phyloP scores from a whole-genome alignment of 2,113 vertebrate genomes.

The Salvelinus fontinalis region DNA sequence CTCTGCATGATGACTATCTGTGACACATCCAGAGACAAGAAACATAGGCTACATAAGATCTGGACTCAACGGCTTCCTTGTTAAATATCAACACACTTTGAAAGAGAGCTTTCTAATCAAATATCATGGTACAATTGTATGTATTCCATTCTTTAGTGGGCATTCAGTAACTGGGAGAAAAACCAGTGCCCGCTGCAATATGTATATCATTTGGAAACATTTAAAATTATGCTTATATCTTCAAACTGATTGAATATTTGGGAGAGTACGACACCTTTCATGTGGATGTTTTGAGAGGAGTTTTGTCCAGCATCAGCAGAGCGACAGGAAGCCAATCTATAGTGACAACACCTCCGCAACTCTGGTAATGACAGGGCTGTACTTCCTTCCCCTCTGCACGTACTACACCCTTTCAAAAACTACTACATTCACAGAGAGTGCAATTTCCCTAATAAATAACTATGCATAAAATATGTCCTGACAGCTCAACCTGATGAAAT shows the following conservation, averaged over 20 bases:
- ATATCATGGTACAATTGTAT: not conserved
- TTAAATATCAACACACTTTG: not conserved
- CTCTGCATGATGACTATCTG: not conserved
- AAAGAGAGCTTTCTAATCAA: not conserved
- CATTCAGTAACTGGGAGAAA: not conserved
- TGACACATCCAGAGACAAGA: no score
- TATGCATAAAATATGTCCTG: slow-evolving; percentile 18
- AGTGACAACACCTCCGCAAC: not conserved
- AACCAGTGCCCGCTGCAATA: not conserved
- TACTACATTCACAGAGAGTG: not conserved
- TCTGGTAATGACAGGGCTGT: not conserved
- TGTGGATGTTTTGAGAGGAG: not conserved
- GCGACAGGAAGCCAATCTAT: not conserved
- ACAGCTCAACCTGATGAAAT: not conserved
- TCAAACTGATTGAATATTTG: not conserved
- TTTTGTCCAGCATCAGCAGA: not conserved
- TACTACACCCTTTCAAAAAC: not conserved
- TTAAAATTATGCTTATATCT: not conserved
- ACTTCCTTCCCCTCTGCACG: not conserved
- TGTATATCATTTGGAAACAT: not conserved
- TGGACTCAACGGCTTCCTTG: no score
- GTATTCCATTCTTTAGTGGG: not conserved
- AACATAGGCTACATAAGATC: no score
- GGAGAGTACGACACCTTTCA: not conserved
- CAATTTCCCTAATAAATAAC: not conserved